phyloP scores from a whole-genome alignment of 2,888 invertebrate genomes.

The Andrena bicolor region DNA sequence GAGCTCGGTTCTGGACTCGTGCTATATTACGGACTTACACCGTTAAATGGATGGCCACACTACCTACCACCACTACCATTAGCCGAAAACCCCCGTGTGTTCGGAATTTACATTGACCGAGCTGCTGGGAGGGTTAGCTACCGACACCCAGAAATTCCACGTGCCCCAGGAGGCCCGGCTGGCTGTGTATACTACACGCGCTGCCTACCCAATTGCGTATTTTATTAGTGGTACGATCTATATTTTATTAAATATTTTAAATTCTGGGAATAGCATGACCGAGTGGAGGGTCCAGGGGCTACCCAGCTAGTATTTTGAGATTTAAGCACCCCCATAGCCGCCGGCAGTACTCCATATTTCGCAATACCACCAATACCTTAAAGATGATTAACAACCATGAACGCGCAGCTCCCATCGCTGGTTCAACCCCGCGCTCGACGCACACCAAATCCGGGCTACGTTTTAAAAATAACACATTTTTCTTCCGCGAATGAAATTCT shows the following conservation, averaged over 20 bases:
- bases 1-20: slow-evolving; percentile 59
- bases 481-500: not conserved
- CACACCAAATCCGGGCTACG: no score
- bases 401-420: no score
- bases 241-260: slow-evolving; percentile 60
- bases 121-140: slow-evolving; percentile 43
- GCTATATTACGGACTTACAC: slow-evolving; percentile 79
- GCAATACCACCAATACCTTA: not conserved
- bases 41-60: slow-evolving; percentile 80
- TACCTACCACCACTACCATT: slow-evolving; percentile 61
- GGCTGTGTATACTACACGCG: slow-evolving; percentile 11
- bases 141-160: slow-evolving; percentile 53
- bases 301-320: not conserved
- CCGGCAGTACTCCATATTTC: not conserved
- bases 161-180: slow-evolving; percentile 44
- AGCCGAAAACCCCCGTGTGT: slow-evolving; percentile 70
- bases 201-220: slow-evolving; percentile 45
- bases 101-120: slow-evolving; percentile 75
- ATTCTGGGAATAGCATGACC: slow-evolving; percentile 23
- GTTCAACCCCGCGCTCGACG: no score
- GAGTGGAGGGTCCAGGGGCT: not conserved
- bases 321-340: not conserved
- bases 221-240: slow-evolving; percentile 53
- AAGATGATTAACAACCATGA: not conserved
- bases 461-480: not conserved